Evolutionary conservation across 2,888 invertebrate genomes (phyloP), one percentile per base, ranked within the genome.

Genomic region (Chloroclystis v-ata): DNA sequence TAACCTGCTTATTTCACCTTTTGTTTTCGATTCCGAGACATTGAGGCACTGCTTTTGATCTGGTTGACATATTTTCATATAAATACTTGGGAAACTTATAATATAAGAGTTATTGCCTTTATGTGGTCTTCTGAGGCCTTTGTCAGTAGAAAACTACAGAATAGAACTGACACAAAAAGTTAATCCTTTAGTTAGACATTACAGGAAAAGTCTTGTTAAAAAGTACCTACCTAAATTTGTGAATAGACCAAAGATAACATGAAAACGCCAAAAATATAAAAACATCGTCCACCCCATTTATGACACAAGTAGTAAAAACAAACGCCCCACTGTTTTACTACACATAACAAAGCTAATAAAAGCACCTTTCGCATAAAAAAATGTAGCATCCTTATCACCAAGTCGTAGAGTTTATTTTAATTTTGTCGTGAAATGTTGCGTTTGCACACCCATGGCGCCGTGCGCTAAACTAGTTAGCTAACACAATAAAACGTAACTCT

Each of bases 401-500:
- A 24, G 52, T 29, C 32, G 9, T 56, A 60, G 39, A 54, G 50
- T 32, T 58, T 43, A 49, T 40, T 54, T 51, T 52, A 30, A 28
- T 16, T 20, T 28, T 33, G 30, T 42, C 30, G 42, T 26, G 44
- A 47, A 52, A 50, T 52, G 47, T 49, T 43, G 30, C 47, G 47
- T 44, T 59, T 49, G 61, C 68, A 71, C 77, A 72, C 79, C 81
- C 79, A 69, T 60, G 73, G 76, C 72, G 80, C 64, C 69, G 69
- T 71, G 71, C 72, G 60, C 63, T 79, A 75, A 79, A 77, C 71
- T 78, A 79, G 80, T 83, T 82, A 80, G 75, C 74, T 79, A 82
- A 85, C 81, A 83, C 78, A 84, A 85, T 87, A 85, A 84, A 86
- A 81, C 71, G 79, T 75, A 74, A 78, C 82, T 83, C 75, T 72